These are phyloP conservation scores for Arctia plantaginis DNA, from an alignment of 2,888 invertebrate genomes.

Conservation along the genomic window DNA sequence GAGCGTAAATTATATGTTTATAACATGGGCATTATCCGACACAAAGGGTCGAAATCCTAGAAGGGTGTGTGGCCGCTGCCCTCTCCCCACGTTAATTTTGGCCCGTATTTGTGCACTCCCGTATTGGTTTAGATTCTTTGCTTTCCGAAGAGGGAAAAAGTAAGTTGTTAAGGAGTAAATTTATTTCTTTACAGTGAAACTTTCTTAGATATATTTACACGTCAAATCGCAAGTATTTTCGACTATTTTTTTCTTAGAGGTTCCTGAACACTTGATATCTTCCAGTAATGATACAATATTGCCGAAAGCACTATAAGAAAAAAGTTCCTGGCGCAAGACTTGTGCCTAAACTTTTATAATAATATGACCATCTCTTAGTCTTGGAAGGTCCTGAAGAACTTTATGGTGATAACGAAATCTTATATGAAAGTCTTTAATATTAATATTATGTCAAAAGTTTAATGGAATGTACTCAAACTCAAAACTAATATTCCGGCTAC, in stretches of 20 bases:
- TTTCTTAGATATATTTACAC: neutral
- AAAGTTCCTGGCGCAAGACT: slow-evolving; percentile 17
- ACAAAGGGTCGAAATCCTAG: slow-evolving; percentile 48
- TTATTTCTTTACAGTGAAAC: slow-evolving; percentile 35
- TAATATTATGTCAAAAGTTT: slow-evolving; percentile 32
- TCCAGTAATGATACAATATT: slow-evolving; percentile 15
- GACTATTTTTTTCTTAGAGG: slow-evolving; percentile 14
- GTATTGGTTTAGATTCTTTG: slow-evolving; percentile 71
- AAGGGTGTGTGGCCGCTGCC: slow-evolving; percentile 34
- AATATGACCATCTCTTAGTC: slow-evolving; percentile 35
- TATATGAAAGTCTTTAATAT: slow-evolving; percentile 25
- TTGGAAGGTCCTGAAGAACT: slow-evolving; percentile 29
- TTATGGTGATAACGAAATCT: slow-evolving; percentile 34
- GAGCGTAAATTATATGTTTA: slow-evolving; percentile 55
- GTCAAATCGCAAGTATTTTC: neutral
- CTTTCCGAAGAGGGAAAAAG: slow-evolving; percentile 42
- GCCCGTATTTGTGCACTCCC: slow-evolving; percentile 76
- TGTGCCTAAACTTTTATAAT: slow-evolving; percentile 36
- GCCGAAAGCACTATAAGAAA: slow-evolving; percentile 21
- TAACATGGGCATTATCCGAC: slow-evolving; percentile 51
- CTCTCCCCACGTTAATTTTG: slow-evolving; percentile 51
- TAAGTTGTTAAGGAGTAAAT: slow-evolving; percentile 36
- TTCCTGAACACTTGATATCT: slow-evolving; percentile 12
- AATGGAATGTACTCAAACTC: slow-evolving; percentile 27
- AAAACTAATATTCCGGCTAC: slow-evolving; percentile 32